Percentiles rank a stretch among this genome's conserved stretches.
Evolutionary conservation across 2,888 invertebrate species (phyloP).

Genomic region (Callosobruchus maculatus): DNA sequence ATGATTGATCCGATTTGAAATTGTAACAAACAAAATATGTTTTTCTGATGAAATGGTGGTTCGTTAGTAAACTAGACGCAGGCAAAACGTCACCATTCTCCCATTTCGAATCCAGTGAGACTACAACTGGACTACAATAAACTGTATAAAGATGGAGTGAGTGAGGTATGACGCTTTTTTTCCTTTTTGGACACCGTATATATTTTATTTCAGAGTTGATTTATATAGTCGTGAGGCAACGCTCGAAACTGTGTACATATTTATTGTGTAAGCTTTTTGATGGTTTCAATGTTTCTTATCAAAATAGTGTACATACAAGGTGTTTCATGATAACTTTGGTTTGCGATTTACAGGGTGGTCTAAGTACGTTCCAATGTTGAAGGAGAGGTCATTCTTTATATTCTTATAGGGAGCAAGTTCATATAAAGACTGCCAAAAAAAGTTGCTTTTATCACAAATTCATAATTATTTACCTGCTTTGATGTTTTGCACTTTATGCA

Average conservation of each 20-base stretch:
- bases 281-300: background rate
- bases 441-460: too few species aligned
- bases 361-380: too few species aligned
- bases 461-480: too few species aligned
- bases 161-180: background rate
- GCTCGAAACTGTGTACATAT: background rate
- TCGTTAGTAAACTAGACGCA: background rate
- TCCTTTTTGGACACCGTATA: background rate
- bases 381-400: too few species aligned
- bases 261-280: background rate
- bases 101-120: background rate
- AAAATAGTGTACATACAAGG: background rate
- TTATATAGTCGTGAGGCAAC: background rate
- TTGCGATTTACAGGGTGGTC: background rate
- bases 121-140: background rate
- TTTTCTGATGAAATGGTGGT: too few species aligned
- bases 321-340: background rate
- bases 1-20: too few species aligned
- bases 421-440: too few species aligned
- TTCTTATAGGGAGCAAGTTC: too few species aligned
- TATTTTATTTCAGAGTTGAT: background rate
- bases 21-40: too few species aligned
- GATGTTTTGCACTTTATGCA: too few species aligned
- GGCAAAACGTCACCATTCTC: background rate
- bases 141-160: background rate